A percentile compares a stretch with the other conserved stretches of the same genome.
phyloP scores from a whole-genome alignment of 2,113 vertebrate species.

The Panthera uncia region DNA sequence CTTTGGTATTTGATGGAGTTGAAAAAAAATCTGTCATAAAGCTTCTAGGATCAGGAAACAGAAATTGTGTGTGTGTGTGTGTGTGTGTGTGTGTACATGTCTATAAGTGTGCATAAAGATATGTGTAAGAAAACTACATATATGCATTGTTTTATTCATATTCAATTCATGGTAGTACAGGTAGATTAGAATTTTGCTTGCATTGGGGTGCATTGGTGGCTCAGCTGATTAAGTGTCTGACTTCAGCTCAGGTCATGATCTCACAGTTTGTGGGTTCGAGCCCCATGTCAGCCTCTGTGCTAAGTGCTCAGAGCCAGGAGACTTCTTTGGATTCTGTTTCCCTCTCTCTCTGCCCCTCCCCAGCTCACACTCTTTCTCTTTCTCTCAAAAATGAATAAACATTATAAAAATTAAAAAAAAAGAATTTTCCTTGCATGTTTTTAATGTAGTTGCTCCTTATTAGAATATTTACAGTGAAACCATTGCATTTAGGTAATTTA shows the following conservation, averaged over 20 bases:
- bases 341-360: too few relatives aligned
- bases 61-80: background rate
- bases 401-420: too few relatives aligned
- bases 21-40: conserved; percentile 8
- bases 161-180: background rate
- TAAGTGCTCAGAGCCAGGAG: too few relatives aligned
- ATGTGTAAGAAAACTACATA: conserved; percentile 16
- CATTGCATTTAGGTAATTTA: background rate
- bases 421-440: background rate
- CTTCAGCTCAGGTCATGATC: too few relatives aligned
- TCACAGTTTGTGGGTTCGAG: too few relatives aligned
- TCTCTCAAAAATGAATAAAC: too few relatives aligned
- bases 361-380: too few relatives aligned
- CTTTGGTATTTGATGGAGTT: conserved; percentile 47
- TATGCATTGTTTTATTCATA: background rate
- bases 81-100: background rate
- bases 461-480: background rate
- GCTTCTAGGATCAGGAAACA: background rate
- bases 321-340: too few relatives aligned
- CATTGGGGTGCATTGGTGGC: too few relatives aligned
- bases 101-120: background rate
- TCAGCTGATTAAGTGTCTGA: too few relatives aligned
- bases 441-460: background rate
- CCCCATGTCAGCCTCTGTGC: too few relatives aligned
- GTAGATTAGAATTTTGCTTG: background rate